phyloP scores from a whole-genome alignment of 2,888 invertebrate species.

The Pediacus dermestoides region DNA sequence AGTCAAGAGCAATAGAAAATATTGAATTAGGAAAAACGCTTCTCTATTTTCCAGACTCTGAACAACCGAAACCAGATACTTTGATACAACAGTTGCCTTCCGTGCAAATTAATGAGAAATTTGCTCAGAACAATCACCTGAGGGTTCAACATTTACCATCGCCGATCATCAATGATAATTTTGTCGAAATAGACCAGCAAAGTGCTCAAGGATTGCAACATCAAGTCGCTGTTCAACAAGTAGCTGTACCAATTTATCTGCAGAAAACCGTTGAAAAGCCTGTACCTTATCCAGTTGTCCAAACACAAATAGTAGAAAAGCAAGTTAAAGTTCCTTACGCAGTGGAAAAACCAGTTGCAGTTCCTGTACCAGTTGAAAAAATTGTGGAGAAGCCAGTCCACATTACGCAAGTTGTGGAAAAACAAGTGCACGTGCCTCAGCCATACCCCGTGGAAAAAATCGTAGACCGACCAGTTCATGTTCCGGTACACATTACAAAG shows the following conservation, averaged over 20 bases:
- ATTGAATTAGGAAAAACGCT: slow-evolving; percentile 50
- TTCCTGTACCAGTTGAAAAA: slow-evolving; percentile 35
- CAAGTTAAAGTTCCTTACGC: slow-evolving; percentile 29
- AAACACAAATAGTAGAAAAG: slow-evolving; percentile 36
- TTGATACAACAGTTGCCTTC: slow-evolving; percentile 23
- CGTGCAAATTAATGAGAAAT: slow-evolving; percentile 15
- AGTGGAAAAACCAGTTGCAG: slow-evolving; percentile 30
- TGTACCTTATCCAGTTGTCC: slow-evolving; percentile 35
- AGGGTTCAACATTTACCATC: slow-evolving; percentile 21
- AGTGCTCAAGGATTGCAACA: slow-evolving; percentile 31
- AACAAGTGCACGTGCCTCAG: slow-evolving; percentile 40
- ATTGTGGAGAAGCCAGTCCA: slow-evolving; percentile 51
- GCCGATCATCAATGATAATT: slow-evolving; percentile 20
- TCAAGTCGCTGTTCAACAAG: slow-evolving; percentile 30
- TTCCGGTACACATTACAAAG: slow-evolving; percentile 53
- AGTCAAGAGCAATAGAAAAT: slow-evolving; percentile 45
- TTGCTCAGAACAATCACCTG: slow-evolving; percentile 19
- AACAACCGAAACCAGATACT: slow-evolving; percentile 19
- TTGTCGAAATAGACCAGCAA: slow-evolving; percentile 28
- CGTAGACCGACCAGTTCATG: slow-evolving; percentile 51
- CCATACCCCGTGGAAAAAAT: slow-evolving; percentile 52
- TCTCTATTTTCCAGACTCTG: slow-evolving; percentile 35
- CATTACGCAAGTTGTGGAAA: slow-evolving; percentile 25
- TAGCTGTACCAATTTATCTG: slow-evolving; percentile 40
- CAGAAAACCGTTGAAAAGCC: slow-evolving; percentile 43